Conservation (phyloP, 2,797 vertebrate genomes). For the Podarcis siculus region DNA sequence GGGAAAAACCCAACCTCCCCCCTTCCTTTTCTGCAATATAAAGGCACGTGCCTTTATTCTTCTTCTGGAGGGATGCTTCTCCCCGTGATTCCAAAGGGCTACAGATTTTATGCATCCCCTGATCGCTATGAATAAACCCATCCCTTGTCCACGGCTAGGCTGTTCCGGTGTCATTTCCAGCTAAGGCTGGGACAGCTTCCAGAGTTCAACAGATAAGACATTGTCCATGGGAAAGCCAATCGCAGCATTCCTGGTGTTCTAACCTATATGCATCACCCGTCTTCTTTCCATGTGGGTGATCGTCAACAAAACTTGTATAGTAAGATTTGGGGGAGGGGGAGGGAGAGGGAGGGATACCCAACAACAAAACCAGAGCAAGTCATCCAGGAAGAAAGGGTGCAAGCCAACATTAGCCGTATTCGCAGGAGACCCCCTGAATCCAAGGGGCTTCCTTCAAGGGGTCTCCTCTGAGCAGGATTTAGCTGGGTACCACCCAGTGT, state of each 20-base stretch:
- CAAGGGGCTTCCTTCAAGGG: no score
- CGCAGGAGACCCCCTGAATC: no score
- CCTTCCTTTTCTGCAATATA: not conserved
- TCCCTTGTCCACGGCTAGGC: not conserved
- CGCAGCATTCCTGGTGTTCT: conserved; percentile 9
- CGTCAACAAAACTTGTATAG: conserved; percentile 3
- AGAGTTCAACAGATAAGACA: conserved; percentile 49
- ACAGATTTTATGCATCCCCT: not conserved
- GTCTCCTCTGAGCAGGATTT: no score
- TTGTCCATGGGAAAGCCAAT: not conserved
- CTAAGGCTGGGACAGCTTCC: conserved; percentile 45
- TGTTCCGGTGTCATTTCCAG: conserved; percentile 47
- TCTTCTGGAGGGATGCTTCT: conserved; percentile 14
- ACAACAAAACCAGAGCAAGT: not conserved
- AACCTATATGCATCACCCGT: conserved; percentile 45
- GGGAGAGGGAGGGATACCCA: not conserved
- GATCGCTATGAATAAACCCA: conserved; percentile 12
- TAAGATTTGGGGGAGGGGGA: not conserved
- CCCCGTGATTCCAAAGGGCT: not conserved
- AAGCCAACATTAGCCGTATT: no score
- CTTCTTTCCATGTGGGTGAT: conserved; percentile 11
- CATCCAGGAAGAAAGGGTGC: not conserved
- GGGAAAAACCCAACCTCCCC: not conserved
- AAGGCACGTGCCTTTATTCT: not conserved
- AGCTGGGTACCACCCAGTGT: not conserved